These are phyloP conservation scores for Dipodomys spectabilis DNA, from an alignment of 2,113 vertebrate genomes.

Conservation along the genomic window DNA sequence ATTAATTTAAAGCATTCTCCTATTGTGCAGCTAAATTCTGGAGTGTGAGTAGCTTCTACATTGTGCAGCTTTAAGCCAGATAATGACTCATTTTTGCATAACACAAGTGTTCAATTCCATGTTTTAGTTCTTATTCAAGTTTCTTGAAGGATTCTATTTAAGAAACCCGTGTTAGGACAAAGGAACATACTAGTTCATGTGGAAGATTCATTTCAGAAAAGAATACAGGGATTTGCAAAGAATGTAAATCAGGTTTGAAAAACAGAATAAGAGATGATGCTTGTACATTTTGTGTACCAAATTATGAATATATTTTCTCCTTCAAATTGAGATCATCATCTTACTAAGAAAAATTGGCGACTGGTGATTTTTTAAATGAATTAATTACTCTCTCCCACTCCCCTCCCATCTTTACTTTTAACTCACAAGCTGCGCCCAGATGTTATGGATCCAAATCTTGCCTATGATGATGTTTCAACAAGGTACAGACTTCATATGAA, in stretches of 20 bases:
- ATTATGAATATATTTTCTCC: constrained; percentile 33
- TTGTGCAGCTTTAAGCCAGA: constrained; percentile 23
- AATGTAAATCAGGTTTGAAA: constrained; percentile 43
- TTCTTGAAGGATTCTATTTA: constrained; percentile 79
- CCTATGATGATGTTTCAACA: background rate
- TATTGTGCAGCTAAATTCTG: constrained; percentile 32
- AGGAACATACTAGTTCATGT: background rate
- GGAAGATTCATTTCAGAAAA: constrained; percentile 65
- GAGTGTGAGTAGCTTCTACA: background rate
- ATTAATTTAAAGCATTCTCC: constrained; percentile 36
- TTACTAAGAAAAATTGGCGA: constrained; percentile 35
- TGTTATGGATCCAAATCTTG: background rate
- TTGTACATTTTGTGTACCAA: constrained; percentile 53
- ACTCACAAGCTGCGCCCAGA: rapidly evolving
- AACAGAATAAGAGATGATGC: background rate
- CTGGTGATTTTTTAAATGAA: constrained; percentile 70
- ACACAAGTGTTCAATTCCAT: constrained; percentile 1
- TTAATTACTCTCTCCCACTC: rapidly evolving
- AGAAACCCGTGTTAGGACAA: constrained; percentile 73
- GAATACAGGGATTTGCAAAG: constrained; percentile 8
- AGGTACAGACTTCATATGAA: background rate
- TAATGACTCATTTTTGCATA: constrained; percentile 57
- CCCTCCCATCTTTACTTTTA: background rate
- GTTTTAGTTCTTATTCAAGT: constrained; percentile 59
- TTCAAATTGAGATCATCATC: rapidly evolving